Conservation (phyloP, 92 coral and sea anemone species). For the Galaxea fascicularis region DNA sequence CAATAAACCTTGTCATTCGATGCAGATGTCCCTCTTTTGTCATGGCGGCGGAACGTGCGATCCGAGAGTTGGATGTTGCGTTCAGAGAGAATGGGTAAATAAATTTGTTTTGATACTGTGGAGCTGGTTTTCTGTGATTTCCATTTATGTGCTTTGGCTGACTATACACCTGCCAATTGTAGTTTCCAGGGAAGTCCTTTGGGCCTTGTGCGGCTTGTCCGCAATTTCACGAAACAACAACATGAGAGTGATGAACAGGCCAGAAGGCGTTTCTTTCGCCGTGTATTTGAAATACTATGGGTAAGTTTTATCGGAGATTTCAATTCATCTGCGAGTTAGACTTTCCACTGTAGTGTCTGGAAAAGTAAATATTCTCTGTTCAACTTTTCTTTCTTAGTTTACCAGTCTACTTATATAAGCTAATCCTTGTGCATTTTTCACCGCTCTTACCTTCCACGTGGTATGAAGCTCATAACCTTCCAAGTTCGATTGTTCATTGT, state of each 20-base stretch:
- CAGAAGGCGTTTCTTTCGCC: neutral
- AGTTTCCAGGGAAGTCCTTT: neutral
- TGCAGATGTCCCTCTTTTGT: slow-evolving; percentile 7
- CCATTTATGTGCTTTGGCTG: too few relatives aligned
- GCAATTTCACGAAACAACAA: neutral
- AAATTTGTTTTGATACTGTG: neutral
- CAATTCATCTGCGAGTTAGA: too few relatives aligned
- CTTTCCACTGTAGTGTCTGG: too few relatives aligned
- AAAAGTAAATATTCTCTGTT: too few relatives aligned
- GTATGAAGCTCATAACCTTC: too few relatives aligned
- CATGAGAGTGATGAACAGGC: neutral
- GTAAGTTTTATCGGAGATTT: too few relatives aligned
- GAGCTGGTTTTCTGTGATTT: neutral
- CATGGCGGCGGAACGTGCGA: slow-evolving; percentile 14
- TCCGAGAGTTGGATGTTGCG: neutral
- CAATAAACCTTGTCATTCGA: slow-evolving; percentile 6
- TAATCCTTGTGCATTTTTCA: too few relatives aligned
- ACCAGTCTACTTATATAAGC: too few relatives aligned
- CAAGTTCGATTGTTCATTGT: too few relatives aligned
- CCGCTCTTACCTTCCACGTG: too few relatives aligned
- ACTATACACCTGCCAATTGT: too few relatives aligned
- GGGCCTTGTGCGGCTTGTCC: neutral
- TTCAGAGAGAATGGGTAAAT: slow-evolving; percentile 31
- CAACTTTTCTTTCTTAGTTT: too few relatives aligned
- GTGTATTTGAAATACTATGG: neutral